Conservation (phyloP, 2,888 invertebrate genomes). For the Campoplex capitator region DNA sequence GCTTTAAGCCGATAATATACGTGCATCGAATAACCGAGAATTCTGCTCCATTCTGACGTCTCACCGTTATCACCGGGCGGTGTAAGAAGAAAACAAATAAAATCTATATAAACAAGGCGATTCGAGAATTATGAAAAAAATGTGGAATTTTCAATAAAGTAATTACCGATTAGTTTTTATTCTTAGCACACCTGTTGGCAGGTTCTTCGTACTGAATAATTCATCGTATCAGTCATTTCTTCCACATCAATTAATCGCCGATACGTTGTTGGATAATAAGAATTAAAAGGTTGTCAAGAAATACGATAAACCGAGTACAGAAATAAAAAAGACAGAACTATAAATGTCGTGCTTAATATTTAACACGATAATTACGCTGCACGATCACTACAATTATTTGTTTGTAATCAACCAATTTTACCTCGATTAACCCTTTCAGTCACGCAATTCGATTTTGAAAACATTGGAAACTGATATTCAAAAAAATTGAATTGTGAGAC, state of each 20-base stretch:
- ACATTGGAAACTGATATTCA: too few species aligned
- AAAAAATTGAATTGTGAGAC: too few species aligned
- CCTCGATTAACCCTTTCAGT: too few species aligned
- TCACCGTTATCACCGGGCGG: slow-evolving; percentile 5
- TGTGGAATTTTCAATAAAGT: slow-evolving; percentile 9
- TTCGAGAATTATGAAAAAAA: slow-evolving; percentile 11
- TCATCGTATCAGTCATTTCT: neutral
- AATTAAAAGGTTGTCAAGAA: neutral
- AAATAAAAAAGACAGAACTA: neutral
- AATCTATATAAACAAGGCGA: neutral
- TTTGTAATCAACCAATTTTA: neutral
- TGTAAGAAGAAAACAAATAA: neutral
- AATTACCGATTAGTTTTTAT: slow-evolving; percentile 8
- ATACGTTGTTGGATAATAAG: neutral
- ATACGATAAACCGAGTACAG: neutral
- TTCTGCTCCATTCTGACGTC: slow-evolving; percentile 23
- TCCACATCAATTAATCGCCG: neutral
- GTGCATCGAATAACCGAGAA: slow-evolving; percentile 36
- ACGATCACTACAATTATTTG: neutral
- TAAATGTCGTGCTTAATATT: neutral
- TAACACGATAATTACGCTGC: neutral
- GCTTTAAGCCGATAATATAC: slow-evolving; percentile 47
- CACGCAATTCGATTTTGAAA: too few species aligned
- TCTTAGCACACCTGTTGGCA: neutral
- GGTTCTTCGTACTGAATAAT: neutral